Base-by-base conservation (phyloP, 2,888 invertebrate genomes). In the Scrobipalpa atriplicella region DNA sequence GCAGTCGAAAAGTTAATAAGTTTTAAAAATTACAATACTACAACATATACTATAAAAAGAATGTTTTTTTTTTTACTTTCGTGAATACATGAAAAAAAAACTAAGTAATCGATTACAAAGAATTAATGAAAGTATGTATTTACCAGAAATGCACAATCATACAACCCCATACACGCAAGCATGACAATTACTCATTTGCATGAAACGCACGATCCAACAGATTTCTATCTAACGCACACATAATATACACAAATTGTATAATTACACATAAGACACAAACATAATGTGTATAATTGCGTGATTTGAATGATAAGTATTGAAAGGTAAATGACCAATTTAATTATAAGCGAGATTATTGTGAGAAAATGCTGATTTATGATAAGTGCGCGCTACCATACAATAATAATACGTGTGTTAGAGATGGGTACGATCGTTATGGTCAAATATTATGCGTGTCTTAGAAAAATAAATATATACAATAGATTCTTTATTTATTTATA, bases 281-380 rank as follows among this genome's bases (percentile, higher is more conserved):
- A 29, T 36, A 21, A 19, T 18, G 13, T 38, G 16, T 13, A n/a
- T 58, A 58, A 38, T 18, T 54, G 54, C 54, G n/a, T 38, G 38
- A 58, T 58, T 58, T 38, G 16, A 58, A 58, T 58, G 16, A 58
- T 54, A 21, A 21, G 54, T 21, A 54, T 54, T n/a, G 47, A 16
- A 19, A 54, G 54, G 54, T 21, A 10, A 21, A 54, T 10, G 54
- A 18, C 19, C 54, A 54, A 54, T 21, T n/a, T 54, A 21, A 21
- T 10, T 19, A 54, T 11, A 10, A 54, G 54, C 54, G 21, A 21
- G 19, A 21, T 54, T 21, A 54, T 11, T 54, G 56, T 29, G 21
- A n/a, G 29, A 56, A 56, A 56, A 36, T 56, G 54, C 1, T n/a
- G 56, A 52, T 56, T 11, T 36, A 19, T 21, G 56, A 56, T 29